A percentile compares a stretch with the other conserved stretches of the same genome.
Evolutionary conservation across 2,113 vertebrate species (phyloP).

Genomic region (Furnarius figulus): DNA sequence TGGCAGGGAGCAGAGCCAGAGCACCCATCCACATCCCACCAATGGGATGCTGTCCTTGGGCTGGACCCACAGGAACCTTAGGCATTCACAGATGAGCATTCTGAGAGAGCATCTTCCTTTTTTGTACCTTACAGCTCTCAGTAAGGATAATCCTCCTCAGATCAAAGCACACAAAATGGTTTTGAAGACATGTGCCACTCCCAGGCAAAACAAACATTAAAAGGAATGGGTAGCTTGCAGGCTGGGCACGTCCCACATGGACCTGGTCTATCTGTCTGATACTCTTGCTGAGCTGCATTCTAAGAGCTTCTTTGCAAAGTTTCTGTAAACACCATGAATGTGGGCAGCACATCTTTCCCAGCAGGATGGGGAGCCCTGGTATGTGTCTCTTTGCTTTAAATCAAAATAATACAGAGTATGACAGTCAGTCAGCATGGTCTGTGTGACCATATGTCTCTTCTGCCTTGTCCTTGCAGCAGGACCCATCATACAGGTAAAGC

Average conservation of each 20-base stretch:
- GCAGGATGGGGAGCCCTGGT: not conserved
- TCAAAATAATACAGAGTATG: not conserved
- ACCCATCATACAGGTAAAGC: not conserved
- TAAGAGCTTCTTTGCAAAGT: not conserved
- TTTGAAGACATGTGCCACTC: not conserved
- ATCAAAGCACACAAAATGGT: not conserved
- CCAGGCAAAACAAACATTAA: not conserved
- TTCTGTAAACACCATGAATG: not conserved
- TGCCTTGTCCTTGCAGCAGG: not conserved
- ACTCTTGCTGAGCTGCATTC: not conserved
- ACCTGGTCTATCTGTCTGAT: not conserved
- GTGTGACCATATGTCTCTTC: not conserved
- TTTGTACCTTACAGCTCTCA: not conserved
- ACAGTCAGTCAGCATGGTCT: not conserved
- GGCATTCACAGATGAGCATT: not conserved
- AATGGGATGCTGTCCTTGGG: not conserved
- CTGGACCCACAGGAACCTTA: not conserved
- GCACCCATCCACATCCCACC: not conserved
- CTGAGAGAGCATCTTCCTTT: not conserved
- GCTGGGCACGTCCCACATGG: not conserved
- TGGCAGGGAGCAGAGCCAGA: not conserved
- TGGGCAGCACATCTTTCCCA: not conserved
- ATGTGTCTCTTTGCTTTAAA: not conserved
- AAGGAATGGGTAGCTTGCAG: not conserved
- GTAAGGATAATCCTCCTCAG: not conserved